Evolutionary conservation across 2,888 invertebrate genomes (phyloP), one percentile per base, ranked within the genome.

Genomic region (Lacanobia wlatinum): DNA sequence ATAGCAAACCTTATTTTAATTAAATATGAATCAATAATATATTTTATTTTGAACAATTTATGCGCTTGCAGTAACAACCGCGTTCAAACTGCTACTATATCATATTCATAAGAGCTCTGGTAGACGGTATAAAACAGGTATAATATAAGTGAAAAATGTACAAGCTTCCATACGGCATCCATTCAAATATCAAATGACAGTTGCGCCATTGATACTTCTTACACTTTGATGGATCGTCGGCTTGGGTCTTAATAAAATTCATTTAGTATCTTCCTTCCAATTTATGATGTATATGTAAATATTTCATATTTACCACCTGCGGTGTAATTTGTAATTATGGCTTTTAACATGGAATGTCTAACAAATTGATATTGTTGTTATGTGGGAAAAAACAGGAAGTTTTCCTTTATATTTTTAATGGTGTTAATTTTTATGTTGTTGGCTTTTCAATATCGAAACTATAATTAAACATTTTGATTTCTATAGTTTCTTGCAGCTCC

Each of bases 321-420:
- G 46, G 84, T 38, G 70, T 79, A 58, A 80, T 83, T 83, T 79
- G 80, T 70, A 83, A 71, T 80, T 74, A 80, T 69, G n/a, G 23
- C 56, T 55, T 74, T 67, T 63, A 79, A 66, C 80, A 67, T 72
- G 59, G n/a, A 58, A 72, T 34, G 10, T 71, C 56, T 83, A 70
- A 71, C 62, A 62, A 68, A 83, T 83, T 72, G 52, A 73, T 69
- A 16, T 52, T 52, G 21, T 46, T 66, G 23, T 52, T 79, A 28
- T 40, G 55, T 63, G 66, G 38, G 59, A 60, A 70, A 68, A 69
- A 10, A 73, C 70, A 60, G 64, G 74, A 70, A 73, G 80, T 55
- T 67, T 50, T 63, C 64, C n/a, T 70, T 82, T 48, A 56, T 16
- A 12, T 62, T 59, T 53, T 40, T 14, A 23, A 34, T 76, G 4